phyloP scores from a whole-genome alignment of 2,113 vertebrate genomes.

The Chrysochloris asiatica region DNA sequence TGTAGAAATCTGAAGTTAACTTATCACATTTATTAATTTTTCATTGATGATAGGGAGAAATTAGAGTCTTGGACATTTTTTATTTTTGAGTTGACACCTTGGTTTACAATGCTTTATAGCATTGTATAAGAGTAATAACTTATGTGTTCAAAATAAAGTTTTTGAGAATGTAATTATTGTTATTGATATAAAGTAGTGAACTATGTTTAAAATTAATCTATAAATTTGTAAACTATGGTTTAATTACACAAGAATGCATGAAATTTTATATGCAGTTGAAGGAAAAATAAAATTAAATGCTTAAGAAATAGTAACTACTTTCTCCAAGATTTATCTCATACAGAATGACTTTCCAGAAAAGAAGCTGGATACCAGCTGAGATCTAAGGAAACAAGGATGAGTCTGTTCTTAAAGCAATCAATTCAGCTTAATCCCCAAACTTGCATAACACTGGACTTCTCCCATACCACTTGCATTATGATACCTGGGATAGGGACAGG shows the following conservation, averaged over 20 bases:
- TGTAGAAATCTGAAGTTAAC: not conserved
- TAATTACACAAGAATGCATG: not conserved
- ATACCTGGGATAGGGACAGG: not conserved
- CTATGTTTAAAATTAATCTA: not conserved
- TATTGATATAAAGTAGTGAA: not conserved
- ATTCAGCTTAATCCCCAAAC: not conserved
- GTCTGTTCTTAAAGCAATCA: not conserved
- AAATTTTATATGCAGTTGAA: not conserved
- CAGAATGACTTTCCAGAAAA: not conserved
- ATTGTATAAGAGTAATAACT: not conserved
- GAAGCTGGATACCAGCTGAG: not conserved
- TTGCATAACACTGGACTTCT: not conserved
- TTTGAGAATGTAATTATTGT: not conserved
- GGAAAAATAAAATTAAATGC: not conserved
- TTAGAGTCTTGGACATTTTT: not conserved
- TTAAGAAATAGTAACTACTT: not conserved
- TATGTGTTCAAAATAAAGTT: not conserved
- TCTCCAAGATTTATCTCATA: not conserved
- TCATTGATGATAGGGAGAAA: not conserved
- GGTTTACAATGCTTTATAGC: not conserved
- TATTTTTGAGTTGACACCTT: not conserved
- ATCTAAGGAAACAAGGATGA: not conserved
- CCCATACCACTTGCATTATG: not conserved
- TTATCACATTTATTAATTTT: not conserved
- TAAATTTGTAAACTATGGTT: not conserved